Evolutionary conservation across 2,797 vertebrate species (phyloP).

Genomic region (Loriculus beryllinus): DNA sequence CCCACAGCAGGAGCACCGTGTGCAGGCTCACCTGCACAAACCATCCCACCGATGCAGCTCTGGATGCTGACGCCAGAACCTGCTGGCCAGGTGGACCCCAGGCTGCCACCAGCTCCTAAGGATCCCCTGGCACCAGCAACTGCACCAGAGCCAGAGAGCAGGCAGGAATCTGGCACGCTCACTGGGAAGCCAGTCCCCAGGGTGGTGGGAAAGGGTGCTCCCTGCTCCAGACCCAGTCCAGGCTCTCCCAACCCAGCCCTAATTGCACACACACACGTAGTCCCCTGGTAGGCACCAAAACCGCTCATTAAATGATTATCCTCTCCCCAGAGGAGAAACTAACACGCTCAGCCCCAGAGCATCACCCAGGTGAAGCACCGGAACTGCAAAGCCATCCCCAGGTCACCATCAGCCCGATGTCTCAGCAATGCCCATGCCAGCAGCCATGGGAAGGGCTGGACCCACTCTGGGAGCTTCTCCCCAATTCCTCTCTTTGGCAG

Average conservation of each 20-base stretch:
- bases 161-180: rapidly evolving
- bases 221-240: rapidly evolving
- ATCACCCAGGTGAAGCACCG: not conserved
- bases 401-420: rapidly evolving
- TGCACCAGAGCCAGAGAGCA: not conserved
- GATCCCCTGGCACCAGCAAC: not conserved
- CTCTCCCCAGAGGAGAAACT: not conserved
- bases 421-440: rapidly evolving
- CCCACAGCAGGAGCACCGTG: rapidly evolving
- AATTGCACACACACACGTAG: not conserved
- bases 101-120: not conserved
- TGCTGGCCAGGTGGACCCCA: not conserved
- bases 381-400: not conserved
- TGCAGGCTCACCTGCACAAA: not conserved
- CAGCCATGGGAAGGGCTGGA: not conserved
- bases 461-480: rapidly evolving
- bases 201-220: rapidly evolving
- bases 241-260: not conserved
- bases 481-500: not conserved
- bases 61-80: rapidly evolving
- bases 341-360: not conserved
- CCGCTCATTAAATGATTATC: not conserved
- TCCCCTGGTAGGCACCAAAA: not conserved
- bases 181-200: rapidly evolving
- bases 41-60: rapidly evolving